These are phyloP conservation scores for Sebastes variabilis DNA, from an alignment of 2,797 vertebrate genomes.

Conservation along the genomic window DNA sequence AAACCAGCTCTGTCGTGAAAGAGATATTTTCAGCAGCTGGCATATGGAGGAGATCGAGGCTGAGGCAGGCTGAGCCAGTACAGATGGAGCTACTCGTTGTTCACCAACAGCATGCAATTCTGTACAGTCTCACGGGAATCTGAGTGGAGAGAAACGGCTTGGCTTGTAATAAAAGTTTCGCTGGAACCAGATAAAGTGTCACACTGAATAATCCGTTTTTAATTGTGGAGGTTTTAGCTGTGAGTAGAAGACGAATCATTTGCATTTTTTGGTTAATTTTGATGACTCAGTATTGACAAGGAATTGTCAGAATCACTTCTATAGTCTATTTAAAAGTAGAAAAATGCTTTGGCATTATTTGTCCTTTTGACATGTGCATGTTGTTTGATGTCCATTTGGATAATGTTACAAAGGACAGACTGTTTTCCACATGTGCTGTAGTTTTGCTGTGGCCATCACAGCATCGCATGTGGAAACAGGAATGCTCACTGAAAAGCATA, in stretches of 20 bases:
- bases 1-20: constrained; percentile 24
- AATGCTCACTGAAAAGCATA: background rate
- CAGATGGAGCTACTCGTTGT: constrained; percentile 50
- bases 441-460: background rate
- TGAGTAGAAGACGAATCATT: background rate
- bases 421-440: background rate
- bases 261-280: background rate
- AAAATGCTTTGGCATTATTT: background rate
- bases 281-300: background rate
- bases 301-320: background rate
- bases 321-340: background rate
- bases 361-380: background rate
- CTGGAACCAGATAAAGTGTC: constrained; percentile 21
- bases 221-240: constrained; percentile 24
- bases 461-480: background rate
- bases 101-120: constrained; percentile 14
- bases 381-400: background rate
- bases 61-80: constrained; percentile 39
- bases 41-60: constrained; percentile 56
- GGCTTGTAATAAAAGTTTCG: constrained; percentile 28
- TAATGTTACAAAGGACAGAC: background rate
- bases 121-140: constrained; percentile 28
- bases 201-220: constrained; percentile 29
- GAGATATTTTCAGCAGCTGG: constrained; percentile 60
- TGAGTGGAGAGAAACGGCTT: constrained; percentile 11